Base-by-base conservation (phyloP, 64 coral and sea anemone genomes). In the Exaiptasia diaphana region DNA sequence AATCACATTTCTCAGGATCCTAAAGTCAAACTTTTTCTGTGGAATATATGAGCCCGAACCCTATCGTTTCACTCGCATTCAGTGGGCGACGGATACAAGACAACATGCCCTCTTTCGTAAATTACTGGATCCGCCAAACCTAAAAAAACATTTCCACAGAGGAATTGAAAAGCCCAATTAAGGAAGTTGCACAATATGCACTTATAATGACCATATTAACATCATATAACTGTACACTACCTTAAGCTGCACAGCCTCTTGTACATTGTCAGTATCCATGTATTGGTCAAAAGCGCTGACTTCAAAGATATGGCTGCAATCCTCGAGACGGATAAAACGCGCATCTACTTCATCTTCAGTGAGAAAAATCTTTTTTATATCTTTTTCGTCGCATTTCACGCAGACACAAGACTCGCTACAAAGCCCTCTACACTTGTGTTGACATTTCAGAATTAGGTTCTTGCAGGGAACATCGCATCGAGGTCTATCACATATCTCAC, bases 231-330 rank as follows among this genome's bases (percentile, higher is more conserved):
- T n/a, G n/a, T n/a, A n/a, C n/a, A n/a, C n/a, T 71, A 50, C 67
- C 69, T 57, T 83, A 31, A 2, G 3, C 26, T 57, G 80, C 27
- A 58, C 43, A 23, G 32, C n/a, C 52, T 53, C 2, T 57, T 11
- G 0, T 20, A 17, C 65, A 71, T 59, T 36, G 32, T 18, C 35
- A 46, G 25, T 68, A 14, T 41, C 48, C 38, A 80, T 36, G 2
- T 40, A 64, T 18, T 17, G 62, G 71, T 97, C 93, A 63, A 97
- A 53, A 17, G 56, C 83, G 7, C 59, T 58, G 9, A 71, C 88
- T 8, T 73, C 93, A 24, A 97, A 97, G 5, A 97, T 91, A 26
- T 97, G 88, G 53, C 41, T 65, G 71, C 93, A 97, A 58, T 91
- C 93, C 21, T 77, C 48, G 8, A 97, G 78, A n/a, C 15, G 23